phyloP scores from a whole-genome alignment of 2,888 invertebrate species.

The Hydraecia micacea region DNA sequence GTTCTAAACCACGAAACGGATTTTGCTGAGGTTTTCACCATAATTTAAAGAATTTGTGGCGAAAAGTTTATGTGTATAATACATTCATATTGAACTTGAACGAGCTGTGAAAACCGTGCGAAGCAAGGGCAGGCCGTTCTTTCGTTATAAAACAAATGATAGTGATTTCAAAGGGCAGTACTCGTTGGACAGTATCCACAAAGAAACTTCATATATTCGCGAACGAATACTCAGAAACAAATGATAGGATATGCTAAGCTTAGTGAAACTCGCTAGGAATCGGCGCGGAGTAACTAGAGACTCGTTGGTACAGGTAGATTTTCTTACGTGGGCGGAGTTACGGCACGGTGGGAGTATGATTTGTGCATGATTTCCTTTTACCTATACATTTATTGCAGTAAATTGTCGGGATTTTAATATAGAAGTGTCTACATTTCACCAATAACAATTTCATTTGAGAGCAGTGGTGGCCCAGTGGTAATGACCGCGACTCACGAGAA shows the following conservation, averaged over 20 bases:
- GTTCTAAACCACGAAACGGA: too few species aligned
- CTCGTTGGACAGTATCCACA: not conserved
- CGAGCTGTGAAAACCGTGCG: too few species aligned
- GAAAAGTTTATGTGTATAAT: too few species aligned
- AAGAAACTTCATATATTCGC: not conserved
- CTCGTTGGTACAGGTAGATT: constrained; percentile 18
- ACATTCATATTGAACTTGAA: too few species aligned
- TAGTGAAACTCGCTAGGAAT: constrained; percentile 7
- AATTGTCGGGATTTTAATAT: not conserved
- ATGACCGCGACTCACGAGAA: too few species aligned
- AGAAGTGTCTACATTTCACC: not conserved
- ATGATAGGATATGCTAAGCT: constrained; percentile 1
- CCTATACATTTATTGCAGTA: constrained; percentile 6
- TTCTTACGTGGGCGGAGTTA: constrained; percentile 53
- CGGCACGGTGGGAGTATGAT: constrained; percentile 43
- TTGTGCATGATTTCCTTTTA: constrained; percentile 43
- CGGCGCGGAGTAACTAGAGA: constrained; percentile 9
- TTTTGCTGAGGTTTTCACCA: too few species aligned
- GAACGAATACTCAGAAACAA: not conserved
- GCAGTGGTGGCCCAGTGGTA: too few species aligned
- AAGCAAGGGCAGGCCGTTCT: too few species aligned
- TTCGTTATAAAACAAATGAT: not conserved
- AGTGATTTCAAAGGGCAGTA: not conserved
- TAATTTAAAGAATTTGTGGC: too few species aligned
- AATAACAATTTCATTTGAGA: too few species aligned